Base-by-base conservation (phyloP, 2,888 invertebrate species). In the Apamea sordens region DNA sequence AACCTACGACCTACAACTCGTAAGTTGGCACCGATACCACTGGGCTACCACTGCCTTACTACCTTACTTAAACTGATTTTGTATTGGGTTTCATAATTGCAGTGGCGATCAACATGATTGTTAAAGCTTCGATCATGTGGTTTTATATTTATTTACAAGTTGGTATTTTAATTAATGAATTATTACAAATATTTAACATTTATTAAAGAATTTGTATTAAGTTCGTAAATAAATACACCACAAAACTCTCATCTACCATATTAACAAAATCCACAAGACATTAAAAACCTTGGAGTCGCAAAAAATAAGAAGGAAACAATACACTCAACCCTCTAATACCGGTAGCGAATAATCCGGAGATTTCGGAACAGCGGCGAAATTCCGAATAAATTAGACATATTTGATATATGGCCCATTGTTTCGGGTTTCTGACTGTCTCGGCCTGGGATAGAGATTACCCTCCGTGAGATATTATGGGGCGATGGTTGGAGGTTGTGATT, bases 401-500 rank as follows among this genome's bases (percentile, higher is more conserved):
- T 89, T 89, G 89, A 89, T 88, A 89, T 85, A 89, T 82, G 64
- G 80, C 13, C 84, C 88, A 89, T 89, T 89, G 89, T 89, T 89
- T 80, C 70, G 82, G 79, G 73, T 79, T 78, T 79, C 80, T 47
- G 83, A 81, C 69, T 87, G 83, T 89, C 88, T 81, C 85, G 80
- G 41, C 65, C 63, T 73, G 63, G 79, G 47, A 70, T 76, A 64
- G 83, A 86, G 86, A 85, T 85, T 86, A 85, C 77, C 76, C 53
- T 75, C 77, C 77, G 53, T 85, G 85, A 85, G 83, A 86, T 85
- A 85, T 86, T 85, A 77, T 75, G 73, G 74, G 68, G 67, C 64
- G 36, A 74, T 47, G 73, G 56, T 32, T 50, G 70, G 63, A 83
- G 70, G 75, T 73, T 83, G 77, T 73, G 79, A 83, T 85, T 77